Evolutionary conservation across 1,140 invertebrate genomes (phyloP).

Genomic region (Helicoverpa zea): DNA sequence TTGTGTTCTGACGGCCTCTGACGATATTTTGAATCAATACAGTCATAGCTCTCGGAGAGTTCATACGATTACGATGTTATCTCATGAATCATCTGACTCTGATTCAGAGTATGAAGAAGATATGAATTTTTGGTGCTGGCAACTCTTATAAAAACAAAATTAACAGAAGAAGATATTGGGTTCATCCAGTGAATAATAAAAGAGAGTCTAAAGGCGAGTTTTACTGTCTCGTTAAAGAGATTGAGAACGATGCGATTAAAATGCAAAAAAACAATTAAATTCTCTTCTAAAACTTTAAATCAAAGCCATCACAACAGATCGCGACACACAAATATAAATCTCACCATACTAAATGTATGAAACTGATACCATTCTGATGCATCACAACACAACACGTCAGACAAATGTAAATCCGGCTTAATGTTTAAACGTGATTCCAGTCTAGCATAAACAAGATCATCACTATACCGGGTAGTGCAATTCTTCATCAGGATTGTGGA

Average conservation of each 20-base stretch:
- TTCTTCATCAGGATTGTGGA: conserved; percentile 63
- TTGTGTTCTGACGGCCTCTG: conserved; percentile 36
- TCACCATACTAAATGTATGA: too few relatives aligned
- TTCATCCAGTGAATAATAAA: conserved; percentile 56
- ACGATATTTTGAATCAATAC: conserved; percentile 36
- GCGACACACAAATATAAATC: too few relatives aligned
- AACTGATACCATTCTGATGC: too few relatives aligned
- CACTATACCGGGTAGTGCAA: conserved; percentile 67
- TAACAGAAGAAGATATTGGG: conserved; percentile 56
- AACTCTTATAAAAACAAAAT: conserved; percentile 47
- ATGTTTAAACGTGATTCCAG: background rate
- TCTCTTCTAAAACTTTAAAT: too few relatives aligned
- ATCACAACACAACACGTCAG: too few relatives aligned
- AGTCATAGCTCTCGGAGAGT: conserved; percentile 41
- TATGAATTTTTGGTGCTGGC: conserved; percentile 43
- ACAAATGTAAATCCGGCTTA: too few relatives aligned
- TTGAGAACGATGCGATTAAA: conserved; percentile 39
- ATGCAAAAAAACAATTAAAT: too few relatives aligned
- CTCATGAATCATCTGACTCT: conserved; percentile 46
- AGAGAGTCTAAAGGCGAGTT: conserved; percentile 51
- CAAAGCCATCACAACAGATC: too few relatives aligned
- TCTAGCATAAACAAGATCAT: background rate
- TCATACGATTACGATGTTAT: conserved; percentile 51
- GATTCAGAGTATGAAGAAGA: conserved; percentile 53
- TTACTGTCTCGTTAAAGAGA: conserved; percentile 48